phyloP scores from a whole-genome alignment of 1,140 invertebrate genomes.

The Epicauta chinensis region DNA sequence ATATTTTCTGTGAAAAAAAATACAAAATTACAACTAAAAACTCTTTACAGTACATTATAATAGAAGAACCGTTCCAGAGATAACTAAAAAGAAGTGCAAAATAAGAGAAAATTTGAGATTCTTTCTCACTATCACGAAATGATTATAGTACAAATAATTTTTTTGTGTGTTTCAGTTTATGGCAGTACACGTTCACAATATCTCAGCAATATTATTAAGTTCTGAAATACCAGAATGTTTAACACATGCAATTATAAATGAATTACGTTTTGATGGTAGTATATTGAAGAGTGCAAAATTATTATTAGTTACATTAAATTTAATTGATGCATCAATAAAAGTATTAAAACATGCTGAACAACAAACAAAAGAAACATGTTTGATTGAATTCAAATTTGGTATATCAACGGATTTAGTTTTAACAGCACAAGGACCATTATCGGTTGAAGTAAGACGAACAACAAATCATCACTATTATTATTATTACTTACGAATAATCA shows the following conservation, averaged over 20 bases:
- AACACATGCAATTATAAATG: constrained; percentile 66
- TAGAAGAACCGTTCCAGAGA: too few relatives aligned
- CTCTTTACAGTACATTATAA: too few relatives aligned
- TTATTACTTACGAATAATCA: not conserved
- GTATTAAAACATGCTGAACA: constrained; percentile 44
- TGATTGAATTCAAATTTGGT: constrained; percentile 65
- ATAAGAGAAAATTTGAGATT: too few relatives aligned
- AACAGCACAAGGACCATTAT: constrained; percentile 66
- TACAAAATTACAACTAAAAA: too few relatives aligned
- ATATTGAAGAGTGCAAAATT: constrained; percentile 64
- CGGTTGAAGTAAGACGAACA: constrained; percentile 58
- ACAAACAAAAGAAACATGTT: constrained; percentile 45
- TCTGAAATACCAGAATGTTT: constrained; percentile 62
- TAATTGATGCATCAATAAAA: constrained; percentile 52
- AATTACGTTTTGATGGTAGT: constrained; percentile 71
- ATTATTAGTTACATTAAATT: constrained; percentile 61
- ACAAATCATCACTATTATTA: not conserved
- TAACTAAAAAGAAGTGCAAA: too few relatives aligned
- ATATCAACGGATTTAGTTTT: constrained; percentile 68
- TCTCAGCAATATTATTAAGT: constrained; percentile 65
- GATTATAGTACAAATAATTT: too few relatives aligned
- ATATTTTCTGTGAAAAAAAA: too few relatives aligned
- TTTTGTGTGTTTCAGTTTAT: constrained; percentile 53
- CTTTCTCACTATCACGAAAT: too few relatives aligned
- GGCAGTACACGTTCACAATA: constrained; percentile 78